Evolutionary conservation across 2,888 invertebrate genomes (phyloP).

Genomic region (Tanypteryx hageni): DNA sequence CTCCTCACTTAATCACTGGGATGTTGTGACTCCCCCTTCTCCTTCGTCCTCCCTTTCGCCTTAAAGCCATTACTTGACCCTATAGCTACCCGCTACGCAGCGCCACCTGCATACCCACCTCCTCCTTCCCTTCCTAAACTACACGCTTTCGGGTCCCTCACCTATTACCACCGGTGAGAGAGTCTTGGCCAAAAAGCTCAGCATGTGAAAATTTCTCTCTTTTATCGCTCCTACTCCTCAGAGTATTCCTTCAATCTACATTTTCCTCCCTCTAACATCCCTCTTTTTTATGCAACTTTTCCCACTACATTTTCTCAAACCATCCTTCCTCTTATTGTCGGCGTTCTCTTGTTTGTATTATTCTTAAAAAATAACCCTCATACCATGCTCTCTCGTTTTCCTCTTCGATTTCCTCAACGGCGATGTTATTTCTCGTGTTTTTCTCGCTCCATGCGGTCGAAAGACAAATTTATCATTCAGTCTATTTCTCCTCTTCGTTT

Average conservation of each 20-base stretch:
- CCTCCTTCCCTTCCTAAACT: not conserved
- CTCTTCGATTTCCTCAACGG: not conserved
- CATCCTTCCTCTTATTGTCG: too few relatives aligned
- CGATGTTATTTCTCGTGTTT: not conserved
- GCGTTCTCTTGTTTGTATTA: too few relatives aligned
- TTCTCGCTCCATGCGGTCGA: not conserved
- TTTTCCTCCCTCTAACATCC: too few relatives aligned
- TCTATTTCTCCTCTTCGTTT: too few relatives aligned
- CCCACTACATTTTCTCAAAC: too few relatives aligned
- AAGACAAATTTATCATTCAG: not conserved
- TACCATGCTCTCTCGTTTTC: not conserved
- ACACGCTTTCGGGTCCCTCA: too few relatives aligned
- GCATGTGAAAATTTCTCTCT: not conserved
- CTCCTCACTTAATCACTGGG: constrained; percentile 41
- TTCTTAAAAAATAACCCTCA: not conserved
- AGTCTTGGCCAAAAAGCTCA: too few relatives aligned
- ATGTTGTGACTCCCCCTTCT: not conserved
- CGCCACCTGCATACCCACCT: not conserved
- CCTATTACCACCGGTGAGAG: too few relatives aligned
- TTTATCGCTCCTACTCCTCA: too few relatives aligned
- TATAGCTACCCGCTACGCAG: constrained; percentile 7
- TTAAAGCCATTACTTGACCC: constrained; percentile 26
- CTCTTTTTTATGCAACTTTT: too few relatives aligned
- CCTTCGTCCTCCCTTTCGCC: not conserved
- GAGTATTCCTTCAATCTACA: not conserved